These are phyloP conservation scores for Lacerta viridis DNA, from an alignment of 2,797 vertebrate species.

Conservation along the genomic window DNA sequence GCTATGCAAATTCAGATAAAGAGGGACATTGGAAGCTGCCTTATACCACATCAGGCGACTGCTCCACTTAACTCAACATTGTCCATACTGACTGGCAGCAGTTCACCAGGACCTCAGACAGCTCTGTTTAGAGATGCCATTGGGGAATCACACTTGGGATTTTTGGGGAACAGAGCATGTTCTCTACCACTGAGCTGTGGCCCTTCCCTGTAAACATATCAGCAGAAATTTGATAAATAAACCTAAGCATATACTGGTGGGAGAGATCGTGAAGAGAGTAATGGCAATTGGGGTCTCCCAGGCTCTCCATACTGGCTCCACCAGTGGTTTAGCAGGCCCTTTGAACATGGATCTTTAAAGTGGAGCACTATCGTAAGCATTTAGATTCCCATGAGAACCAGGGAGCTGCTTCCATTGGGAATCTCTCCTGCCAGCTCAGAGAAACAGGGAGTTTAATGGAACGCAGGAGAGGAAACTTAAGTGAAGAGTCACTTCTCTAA, in stretches of 20 bases:
- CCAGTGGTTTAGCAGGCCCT: neutral
- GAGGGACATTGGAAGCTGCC: too few relatives aligned
- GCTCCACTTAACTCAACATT: too few relatives aligned
- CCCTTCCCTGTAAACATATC: too few relatives aligned
- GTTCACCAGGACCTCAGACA: too few relatives aligned
- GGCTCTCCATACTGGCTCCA: neutral
- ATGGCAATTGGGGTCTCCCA: too few relatives aligned
- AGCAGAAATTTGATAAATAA: too few relatives aligned
- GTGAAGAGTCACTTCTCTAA: conserved; percentile 63
- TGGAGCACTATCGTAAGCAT: neutral
- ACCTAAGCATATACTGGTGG: neutral
- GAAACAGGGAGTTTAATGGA: conserved; percentile 63
- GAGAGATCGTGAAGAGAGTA: neutral
- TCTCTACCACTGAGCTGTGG: too few relatives aligned
- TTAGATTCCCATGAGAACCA: conserved; percentile 61
- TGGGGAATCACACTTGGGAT: too few relatives aligned
- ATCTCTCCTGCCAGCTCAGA: conserved; percentile 27
- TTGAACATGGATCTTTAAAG: neutral
- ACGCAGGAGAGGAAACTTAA: conserved; percentile 55
- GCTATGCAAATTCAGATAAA: neutral
- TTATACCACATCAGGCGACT: too few relatives aligned
- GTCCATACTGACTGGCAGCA: too few relatives aligned
- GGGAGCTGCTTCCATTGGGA: conserved; percentile 48
- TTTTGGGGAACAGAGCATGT: too few relatives aligned
- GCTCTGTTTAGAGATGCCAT: too few relatives aligned